phyloP scores from a whole-genome alignment of 35 echinoderm and acorn worm genomes.

The Heliocidaris tuberculata region DNA sequence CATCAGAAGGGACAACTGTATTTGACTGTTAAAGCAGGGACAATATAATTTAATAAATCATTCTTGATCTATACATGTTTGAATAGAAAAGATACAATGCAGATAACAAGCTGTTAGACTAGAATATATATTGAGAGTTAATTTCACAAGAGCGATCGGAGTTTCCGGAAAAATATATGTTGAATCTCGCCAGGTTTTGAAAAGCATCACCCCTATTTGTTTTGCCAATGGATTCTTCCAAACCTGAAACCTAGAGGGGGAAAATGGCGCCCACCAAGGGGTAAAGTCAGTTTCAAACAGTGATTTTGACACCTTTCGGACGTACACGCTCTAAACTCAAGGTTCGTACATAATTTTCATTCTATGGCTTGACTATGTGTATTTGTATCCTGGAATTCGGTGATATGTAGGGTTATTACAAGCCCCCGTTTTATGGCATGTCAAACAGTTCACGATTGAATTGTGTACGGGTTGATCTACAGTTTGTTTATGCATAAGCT shows the following conservation, averaged over 20 bases:
- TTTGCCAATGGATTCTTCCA: constrained; percentile 8
- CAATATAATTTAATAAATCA: neutral
- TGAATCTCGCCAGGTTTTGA: neutral
- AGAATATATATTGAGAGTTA: neutral
- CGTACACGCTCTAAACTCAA: neutral
- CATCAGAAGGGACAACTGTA: neutral
- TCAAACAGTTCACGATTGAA: neutral
- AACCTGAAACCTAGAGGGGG: constrained; percentile 38
- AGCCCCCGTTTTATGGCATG: neutral
- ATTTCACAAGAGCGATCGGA: neutral
- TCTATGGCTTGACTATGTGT: neutral
- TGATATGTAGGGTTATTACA: neutral
- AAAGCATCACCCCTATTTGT: constrained; percentile 15
- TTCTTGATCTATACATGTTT: neutral
- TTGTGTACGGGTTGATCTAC: constrained; percentile 1
- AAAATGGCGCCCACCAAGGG: constrained; percentile 47
- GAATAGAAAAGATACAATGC: neutral
- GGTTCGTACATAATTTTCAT: constrained; percentile 11
- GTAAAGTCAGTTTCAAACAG: constrained; percentile 30
- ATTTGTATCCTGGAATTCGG: neutral
- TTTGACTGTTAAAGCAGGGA: neutral
- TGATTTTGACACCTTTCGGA: constrained; percentile 8
- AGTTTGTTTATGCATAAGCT: constrained; percentile 42
- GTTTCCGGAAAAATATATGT: neutral
- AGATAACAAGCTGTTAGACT: neutral